Base-by-base conservation (phyloP, 2,888 invertebrate genomes). In the Drosophila prolongata region DNA sequence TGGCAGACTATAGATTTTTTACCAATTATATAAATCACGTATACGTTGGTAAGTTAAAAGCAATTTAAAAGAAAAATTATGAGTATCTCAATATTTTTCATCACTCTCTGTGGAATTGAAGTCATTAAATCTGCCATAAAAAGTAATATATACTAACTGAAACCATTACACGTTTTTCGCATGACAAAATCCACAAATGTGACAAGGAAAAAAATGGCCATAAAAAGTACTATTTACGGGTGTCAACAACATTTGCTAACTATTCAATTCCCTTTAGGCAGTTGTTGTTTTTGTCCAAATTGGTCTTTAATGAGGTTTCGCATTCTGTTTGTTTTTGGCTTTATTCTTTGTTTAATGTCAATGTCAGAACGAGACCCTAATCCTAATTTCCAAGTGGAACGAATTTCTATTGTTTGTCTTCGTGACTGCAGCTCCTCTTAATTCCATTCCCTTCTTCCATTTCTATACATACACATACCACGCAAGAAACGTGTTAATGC, bases 261-360 rank as follows among this genome's bases (percentile, higher is more conserved):
- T 35, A 62, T 47, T 62, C 4, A 24, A 13, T 42, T 35, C 4
- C 14, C 49, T 27, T 49, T 49, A n/a, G 47, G 14, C n/a, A 40
- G 27, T 40, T 58, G 44, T 34, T 56, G 19, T 49, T 61, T 47
- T 49, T 43, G 42, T 35, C 47, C 8, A 49, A 62, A 62, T 61
- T 27, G n/a, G 11, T 42, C 62, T 61, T 43, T 62, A 62, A 62
- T 62, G 62, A 62, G 62, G 49, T 30, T 37, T 47, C 13, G 60
- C 38, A 8, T 62, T 42, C 24, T 38, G 30, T 47, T 34, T 60
- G 35, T 14, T 10, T 43, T 46, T 13, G 49, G 27, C 34, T 54
- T 54, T 46, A n/a, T 37, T 10, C 10, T 49, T 42, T 37, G 54
- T 54, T 49, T 37, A 77, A 76, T 77, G 76, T 73, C 76, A 77